Base-by-base conservation (phyloP, 2,113 vertebrate genomes). In the Macrotus californicus region DNA sequence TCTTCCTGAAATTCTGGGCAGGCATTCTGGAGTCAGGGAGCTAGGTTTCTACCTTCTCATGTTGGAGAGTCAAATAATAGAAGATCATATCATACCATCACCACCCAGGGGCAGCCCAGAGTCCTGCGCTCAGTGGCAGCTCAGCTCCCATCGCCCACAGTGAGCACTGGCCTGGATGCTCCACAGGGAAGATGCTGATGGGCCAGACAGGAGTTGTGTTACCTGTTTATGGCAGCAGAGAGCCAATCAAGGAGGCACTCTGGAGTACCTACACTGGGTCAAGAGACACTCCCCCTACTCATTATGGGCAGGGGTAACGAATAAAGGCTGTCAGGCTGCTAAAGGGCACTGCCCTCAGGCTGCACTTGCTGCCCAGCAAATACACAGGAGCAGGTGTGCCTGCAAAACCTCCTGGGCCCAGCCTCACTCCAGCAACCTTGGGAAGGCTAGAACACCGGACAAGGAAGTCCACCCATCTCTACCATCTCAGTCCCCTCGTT, bases 1-100 rank as follows among this genome's bases (percentile, higher is more conserved):
- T 73, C 34, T n/a, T 95, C 94, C 80, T 50, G 77, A 75, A 81
- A 77, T 14, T 54, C 89, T 52, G 59, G 46, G 59, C 52, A 67
- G 29, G 10, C 13, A 59, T 13, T 72, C 13, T 14, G 80, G 69
- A 75, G 52, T 21, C 13, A 7, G 41, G 75, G 50, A 90, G 41
- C 52, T 83, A 34, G n/a, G 34, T 0, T n/a, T 82, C 75, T 69
- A 18, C 22, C 41, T 92, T 67, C 31, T 54, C 21, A 34, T 8
- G 26, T 41, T 81, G 64, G 43, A 73, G 39, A 88, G 31, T 75
- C 79, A 70, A 29, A n/a, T 22, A 12, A 12, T 2, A 7, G 4
- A 31, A 8, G 13, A 48, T 29, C 24, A 12, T 0, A 0, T 39
- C 66, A 39, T 2, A 31, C 39, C 0, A 2, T 16, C 10, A 26